Conservation (phyloP, 1,140 invertebrate genomes). For the Geopemphigus sp. region DNA sequence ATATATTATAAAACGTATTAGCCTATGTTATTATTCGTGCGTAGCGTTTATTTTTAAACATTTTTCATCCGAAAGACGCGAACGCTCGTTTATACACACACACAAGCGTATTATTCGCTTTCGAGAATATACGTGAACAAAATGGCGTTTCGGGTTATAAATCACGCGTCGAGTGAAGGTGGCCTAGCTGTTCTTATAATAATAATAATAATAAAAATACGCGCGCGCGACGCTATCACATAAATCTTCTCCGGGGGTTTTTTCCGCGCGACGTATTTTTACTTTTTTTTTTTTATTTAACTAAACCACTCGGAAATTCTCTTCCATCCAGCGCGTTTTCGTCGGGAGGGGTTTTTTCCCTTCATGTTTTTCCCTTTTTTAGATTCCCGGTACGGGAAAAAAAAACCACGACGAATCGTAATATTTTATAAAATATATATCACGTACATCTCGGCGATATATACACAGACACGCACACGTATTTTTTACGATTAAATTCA, state of each 20-base stretch:
- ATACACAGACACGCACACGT: not conserved
- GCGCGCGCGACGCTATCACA: not conserved
- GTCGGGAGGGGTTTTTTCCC: slow-evolving; percentile 17
- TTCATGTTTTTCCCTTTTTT: slow-evolving; percentile 17
- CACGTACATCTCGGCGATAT: not conserved
- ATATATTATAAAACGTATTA: no score
- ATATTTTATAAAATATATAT: slow-evolving; percentile 9
- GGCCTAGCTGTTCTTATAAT: slow-evolving; percentile 22
- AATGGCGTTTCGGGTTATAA: slow-evolving; percentile 44
- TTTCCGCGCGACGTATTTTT: slow-evolving; percentile 16
- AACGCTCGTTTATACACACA: no score
- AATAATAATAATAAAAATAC: no score
- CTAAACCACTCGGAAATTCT: slow-evolving; percentile 49
- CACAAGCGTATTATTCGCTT: no score
- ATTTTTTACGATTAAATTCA: slow-evolving; percentile 40
- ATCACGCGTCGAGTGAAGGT: slow-evolving; percentile 45
- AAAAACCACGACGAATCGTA: not conserved
- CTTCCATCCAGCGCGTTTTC: slow-evolving; percentile 4
- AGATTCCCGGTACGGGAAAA: no score
- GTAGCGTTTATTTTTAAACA: no score
- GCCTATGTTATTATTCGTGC: no score
- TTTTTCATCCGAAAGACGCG: no score
- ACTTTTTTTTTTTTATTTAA: slow-evolving; percentile 48
- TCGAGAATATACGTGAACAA: slow-evolving; percentile 10
- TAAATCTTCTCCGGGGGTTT: slow-evolving; percentile 45